Evolutionary conservation across 2,888 invertebrate species (phyloP).

Genomic region (Drosophila colorata): DNA sequence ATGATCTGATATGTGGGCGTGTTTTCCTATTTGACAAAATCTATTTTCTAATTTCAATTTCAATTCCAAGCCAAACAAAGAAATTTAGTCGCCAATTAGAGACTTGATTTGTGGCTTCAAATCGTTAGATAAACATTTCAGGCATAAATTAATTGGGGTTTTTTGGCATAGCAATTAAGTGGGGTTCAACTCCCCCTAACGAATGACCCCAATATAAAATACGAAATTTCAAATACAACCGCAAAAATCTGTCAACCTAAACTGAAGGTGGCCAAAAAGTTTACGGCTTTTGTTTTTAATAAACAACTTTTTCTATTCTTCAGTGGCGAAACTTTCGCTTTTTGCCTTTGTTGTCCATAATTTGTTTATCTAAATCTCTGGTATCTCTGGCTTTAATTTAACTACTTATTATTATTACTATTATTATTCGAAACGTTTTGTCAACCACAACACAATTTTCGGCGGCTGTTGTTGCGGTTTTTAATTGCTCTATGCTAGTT

Average conservation of each 20-base stretch:
- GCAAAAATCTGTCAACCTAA: slow-evolving; percentile 52
- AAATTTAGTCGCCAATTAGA: slow-evolving; percentile 41
- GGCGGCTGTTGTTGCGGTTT: slow-evolving; percentile 47
- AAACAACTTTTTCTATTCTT: slow-evolving; percentile 46
- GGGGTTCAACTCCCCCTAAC: slow-evolving; percentile 61
- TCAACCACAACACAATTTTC: slow-evolving; percentile 33
- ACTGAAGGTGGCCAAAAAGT: slow-evolving; percentile 6
- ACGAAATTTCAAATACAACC: background rate
- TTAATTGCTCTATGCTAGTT: slow-evolving; percentile 53
- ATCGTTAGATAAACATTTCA: slow-evolving; percentile 18
- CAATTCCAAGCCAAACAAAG: slow-evolving; percentile 26
- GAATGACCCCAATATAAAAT: slow-evolving; percentile 52
- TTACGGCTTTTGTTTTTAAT: slow-evolving; percentile 10
- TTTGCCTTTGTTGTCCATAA: slow-evolving; percentile 58
- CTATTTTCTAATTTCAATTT: slow-evolving; percentile 48
- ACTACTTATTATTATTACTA: slow-evolving; percentile 47
- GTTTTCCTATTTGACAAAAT: slow-evolving; percentile 25
- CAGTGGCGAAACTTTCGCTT: slow-evolving; percentile 68
- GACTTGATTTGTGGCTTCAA: slow-evolving; percentile 27
- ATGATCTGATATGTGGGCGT: slow-evolving; percentile 36
- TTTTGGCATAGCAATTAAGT: slow-evolving; percentile 25
- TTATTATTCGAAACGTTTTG: slow-evolving; percentile 49
- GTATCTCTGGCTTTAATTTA: slow-evolving; percentile 39
- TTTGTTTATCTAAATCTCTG: slow-evolving; percentile 43
- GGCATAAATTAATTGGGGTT: slow-evolving; percentile 41